phyloP scores from a whole-genome alignment of 2,797 vertebrate genomes.

The Manis pentadactyla region DNA sequence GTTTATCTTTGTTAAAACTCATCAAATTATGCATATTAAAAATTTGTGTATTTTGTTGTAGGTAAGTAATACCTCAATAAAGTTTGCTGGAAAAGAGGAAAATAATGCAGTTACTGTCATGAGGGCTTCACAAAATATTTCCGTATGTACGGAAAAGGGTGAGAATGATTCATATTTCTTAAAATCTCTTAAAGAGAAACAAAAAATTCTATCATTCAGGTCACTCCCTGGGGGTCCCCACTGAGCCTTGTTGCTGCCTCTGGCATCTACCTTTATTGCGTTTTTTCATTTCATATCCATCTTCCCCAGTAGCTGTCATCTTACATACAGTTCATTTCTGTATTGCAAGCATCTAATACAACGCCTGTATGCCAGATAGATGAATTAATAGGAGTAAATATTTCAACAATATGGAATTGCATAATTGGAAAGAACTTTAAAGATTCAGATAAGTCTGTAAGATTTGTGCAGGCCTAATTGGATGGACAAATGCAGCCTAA shows the following conservation, averaged over 20 bases:
- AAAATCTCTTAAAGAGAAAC: neutral
- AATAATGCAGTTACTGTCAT: neutral
- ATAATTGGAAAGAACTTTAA: neutral
- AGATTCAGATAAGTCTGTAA: neutral
- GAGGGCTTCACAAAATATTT: neutral
- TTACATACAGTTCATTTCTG: neutral
- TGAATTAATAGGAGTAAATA: neutral
- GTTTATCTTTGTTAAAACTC: neutral
- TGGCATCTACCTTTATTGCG: rapidly evolving
- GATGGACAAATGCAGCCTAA: neutral
- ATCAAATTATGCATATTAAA: neutral
- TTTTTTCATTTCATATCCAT: rapidly evolving
- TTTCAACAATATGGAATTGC: neutral
- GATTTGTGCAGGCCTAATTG: rapidly evolving
- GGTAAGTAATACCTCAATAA: neutral
- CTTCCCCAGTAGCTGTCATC: neutral
- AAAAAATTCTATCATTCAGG: neutral
- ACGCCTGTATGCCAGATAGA: neutral
- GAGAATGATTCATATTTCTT: neutral
- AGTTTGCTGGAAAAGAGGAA: neutral
- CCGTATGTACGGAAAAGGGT: neutral
- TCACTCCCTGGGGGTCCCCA: rapidly evolving
- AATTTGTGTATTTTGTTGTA: neutral
- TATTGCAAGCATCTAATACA: neutral
- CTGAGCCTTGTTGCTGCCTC: rapidly evolving